Evolutionary conservation across 2,797 vertebrate species (phyloP).

Genomic region (Darevskia nairensis): DNA sequence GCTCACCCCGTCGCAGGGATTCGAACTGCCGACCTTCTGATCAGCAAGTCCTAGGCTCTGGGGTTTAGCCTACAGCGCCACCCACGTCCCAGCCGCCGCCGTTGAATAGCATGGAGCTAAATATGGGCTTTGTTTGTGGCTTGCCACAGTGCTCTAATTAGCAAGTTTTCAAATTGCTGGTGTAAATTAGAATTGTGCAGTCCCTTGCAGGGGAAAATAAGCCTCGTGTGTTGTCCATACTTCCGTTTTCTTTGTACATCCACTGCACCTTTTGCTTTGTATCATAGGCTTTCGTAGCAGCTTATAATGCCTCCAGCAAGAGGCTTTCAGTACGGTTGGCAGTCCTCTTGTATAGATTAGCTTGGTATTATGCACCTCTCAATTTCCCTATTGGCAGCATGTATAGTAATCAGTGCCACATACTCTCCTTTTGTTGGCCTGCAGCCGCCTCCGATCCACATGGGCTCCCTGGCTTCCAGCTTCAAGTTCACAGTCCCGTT

Average conservation of each 20-base stretch:
- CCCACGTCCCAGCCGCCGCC: no score
- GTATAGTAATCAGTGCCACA: not conserved
- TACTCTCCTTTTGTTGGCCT: not conserved
- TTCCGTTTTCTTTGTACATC: not conserved
- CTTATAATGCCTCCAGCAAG: not conserved
- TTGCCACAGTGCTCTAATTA: constrained; percentile 23
- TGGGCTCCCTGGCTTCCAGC: not conserved
- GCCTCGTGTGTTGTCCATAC: not conserved
- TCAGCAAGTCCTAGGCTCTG: no score
- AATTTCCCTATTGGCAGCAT: not conserved
- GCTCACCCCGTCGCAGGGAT: no score
- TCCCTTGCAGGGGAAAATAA: not conserved
- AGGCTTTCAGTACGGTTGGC: not conserved
- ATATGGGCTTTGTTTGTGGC: not conserved
- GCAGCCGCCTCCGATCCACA: rapidly evolving
- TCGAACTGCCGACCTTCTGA: no score
- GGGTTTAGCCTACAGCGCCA: no score
- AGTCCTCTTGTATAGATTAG: constrained; percentile 6
- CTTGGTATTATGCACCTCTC: constrained; percentile 17
- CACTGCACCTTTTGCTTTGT: not conserved
- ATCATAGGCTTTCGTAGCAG: not conserved
- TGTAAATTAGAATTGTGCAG: not conserved
- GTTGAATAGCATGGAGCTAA: not conserved
- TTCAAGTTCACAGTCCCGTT: not conserved
- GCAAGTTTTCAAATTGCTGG: constrained; percentile 28